These are phyloP conservation scores for Seriola dumerili DNA, from an alignment of 2,113 vertebrate species.

Conservation along the genomic window DNA sequence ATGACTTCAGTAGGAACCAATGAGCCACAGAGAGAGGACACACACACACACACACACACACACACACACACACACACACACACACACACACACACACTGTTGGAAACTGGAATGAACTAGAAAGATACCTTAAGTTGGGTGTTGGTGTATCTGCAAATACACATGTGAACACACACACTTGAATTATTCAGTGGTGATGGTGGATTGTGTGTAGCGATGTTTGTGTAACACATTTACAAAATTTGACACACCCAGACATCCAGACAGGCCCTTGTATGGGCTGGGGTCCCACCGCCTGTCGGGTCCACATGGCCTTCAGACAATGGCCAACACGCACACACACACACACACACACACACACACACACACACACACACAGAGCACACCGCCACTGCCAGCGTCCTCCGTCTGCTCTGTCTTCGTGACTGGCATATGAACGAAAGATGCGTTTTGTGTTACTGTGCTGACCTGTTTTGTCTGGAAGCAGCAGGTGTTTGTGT, in stretches of 20 bases:
- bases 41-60: no score
- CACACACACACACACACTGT: no score
- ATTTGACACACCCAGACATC: constrained; percentile 8
- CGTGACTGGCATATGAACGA: constrained; percentile 41
- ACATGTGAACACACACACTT: not conserved
- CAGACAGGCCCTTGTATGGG: constrained; percentile 25
- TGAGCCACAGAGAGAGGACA: no score
- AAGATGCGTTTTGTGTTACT: not conserved
- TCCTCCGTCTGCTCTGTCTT: constrained; percentile 50
- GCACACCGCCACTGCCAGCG: constrained; percentile 24
- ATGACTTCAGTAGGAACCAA: no score
- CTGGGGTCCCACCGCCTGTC: constrained; percentile 27
- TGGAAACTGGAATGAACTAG: no score
- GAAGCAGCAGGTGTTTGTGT: constrained; percentile 16
- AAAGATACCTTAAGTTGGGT: no score
- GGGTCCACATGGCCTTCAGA: constrained; percentile 44
- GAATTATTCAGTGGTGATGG: not conserved
- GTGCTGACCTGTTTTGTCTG: not conserved
- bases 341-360: constrained; percentile 11
- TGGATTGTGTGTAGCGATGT: not conserved
- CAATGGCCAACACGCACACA: constrained; percentile 33
- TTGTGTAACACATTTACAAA: constrained; percentile 16
- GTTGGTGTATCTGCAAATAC: no score
- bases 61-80: no score
- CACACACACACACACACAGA: not conserved